Evolutionary conservation across 2,797 vertebrate genomes (phyloP), one percentile per base, ranked within the genome.

Genomic region (Gymnoscopelus braueri): DNA sequence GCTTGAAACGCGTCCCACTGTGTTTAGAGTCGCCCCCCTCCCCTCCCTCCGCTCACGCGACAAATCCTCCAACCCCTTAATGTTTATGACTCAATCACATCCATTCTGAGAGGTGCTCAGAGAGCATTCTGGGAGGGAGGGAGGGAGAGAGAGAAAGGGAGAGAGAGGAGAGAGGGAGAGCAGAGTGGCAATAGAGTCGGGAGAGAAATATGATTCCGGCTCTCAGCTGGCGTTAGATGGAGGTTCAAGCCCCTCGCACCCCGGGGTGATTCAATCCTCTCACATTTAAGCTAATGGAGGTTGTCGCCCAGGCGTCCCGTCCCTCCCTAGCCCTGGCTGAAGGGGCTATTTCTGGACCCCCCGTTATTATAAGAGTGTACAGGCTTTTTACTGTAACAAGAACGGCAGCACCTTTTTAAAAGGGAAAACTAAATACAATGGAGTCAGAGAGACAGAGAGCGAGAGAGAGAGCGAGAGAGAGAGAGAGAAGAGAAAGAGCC

Each of bases 361-460:
- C 39, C 39, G 39, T 44, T 39, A 7, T 5, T 47, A 62, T 79
- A 74, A 80, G 80, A 83, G 80, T 50, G 12, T 10, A 10, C 51
- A 4, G 80, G 72, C 35, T 84, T 1, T 19, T 89, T 81, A 86
- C 86, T 86, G 88, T 88, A 89, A 89, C 89, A 89, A 89, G 88
- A 89, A 89, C 89, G 89, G 88, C 87, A 88, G 88, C 85, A 84
- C 88, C 86, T 90, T 87, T 88, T 81, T 87, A 80, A 80, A 10
- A 44, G 39, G 39, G 39, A 44, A 10, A 44, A 44, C 7, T 44
- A 44, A 44, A 74, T 66, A 59, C 1, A 57, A 58, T 3, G 47
- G 64, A 24, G 23, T 2, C 11, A 49, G 0, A 44, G 1, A 56
- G 12, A 24, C 11, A 10, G 60, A 44, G 32, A 14, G 65, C 3